Evolutionary conservation across 2,888 invertebrate species (phyloP).

Genomic region (Caenorhabditis angaria): DNA sequence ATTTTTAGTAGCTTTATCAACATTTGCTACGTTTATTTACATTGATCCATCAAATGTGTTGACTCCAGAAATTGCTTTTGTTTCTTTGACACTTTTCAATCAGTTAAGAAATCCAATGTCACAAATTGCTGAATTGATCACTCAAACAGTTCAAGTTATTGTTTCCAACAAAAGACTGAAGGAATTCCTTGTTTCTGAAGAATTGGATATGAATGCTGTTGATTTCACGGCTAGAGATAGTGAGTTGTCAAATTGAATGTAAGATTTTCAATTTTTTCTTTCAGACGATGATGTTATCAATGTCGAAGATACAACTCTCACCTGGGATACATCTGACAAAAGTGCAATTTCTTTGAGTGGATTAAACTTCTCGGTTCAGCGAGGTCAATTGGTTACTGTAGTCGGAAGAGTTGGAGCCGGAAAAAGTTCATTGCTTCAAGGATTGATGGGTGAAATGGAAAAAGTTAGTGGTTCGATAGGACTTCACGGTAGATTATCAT

Average conservation of each 20-base stretch:
- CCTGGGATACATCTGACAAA: constrained; percentile 59
- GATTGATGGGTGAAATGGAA: constrained; percentile 79
- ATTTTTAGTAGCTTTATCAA: constrained; percentile 70
- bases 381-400: constrained; percentile 64
- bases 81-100: constrained; percentile 95
- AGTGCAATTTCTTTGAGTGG: constrained; percentile 22
- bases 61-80: constrained; percentile 84
- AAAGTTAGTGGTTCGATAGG: constrained; percentile 59
- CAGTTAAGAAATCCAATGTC: constrained; percentile 93
- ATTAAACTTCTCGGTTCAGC: constrained; percentile 78
- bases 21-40: constrained; percentile 68
- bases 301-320: constrained; percentile 55
- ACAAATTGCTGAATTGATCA: constrained; percentile 79
- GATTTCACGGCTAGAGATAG: constrained; percentile 51
- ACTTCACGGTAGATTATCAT: constrained; percentile 78
- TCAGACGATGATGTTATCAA: constrained; percentile 61
- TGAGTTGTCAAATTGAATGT: constrained; percentile 26
- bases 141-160: constrained; percentile 69
- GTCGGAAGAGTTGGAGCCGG: constrained; percentile 71
- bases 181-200: constrained; percentile 65
- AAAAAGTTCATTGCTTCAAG: constrained; percentile 79
- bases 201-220: constrained; percentile 42
- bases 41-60: constrained; percentile 65
- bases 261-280: constrained; percentile 6
- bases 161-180: constrained; percentile 68